Evolutionary conservation across 2,113 vertebrate genomes (phyloP), one percentile per base, ranked within the genome.

Genomic region (Saguinus midas): DNA sequence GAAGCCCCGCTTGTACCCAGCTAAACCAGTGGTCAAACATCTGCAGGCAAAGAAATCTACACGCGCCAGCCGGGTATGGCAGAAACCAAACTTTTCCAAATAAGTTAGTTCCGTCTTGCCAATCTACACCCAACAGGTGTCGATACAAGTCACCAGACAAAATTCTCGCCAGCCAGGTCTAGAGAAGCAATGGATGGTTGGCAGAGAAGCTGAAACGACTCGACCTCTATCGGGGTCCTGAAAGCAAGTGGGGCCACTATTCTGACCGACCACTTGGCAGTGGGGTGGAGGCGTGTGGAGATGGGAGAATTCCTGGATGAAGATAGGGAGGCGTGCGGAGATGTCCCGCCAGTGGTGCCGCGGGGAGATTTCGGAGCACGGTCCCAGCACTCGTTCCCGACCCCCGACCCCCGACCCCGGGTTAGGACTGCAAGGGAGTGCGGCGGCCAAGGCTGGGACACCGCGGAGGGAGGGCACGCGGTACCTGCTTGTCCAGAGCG

Each of bases 401-500:
- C 58, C 73, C 76, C 25, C 29, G 32, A 58, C 23, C 32, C 35
- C 72, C 12, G 68, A 55, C 16, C 80, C 57, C 17, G n/a, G 52
- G 32, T 27, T 13, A 21, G 40, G 25, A 21, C 14, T 2, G 70
- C 2, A 17, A 4, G 68, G 52, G 32, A 27, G 29, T 0, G 61
- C 35, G 9, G 23, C 3, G 84, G 37, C 21, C 72, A 4, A 9
- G 29, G 70, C 58, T n/a, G 45, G 52, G 43, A 66, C 8, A 1
- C 66, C 0, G 37, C 6, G 13, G 21, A 13, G 35, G 57, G 79
- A 18, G 43, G 21, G 87, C 37, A 40, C 43, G 25, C 0, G 37
- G 92, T 99, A 99, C 99, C 99, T 99, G 99, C 97, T 99, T 99
- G 95, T 99, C 99, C 98, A 99, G 97, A 43, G 99, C 98, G 89